Percentiles rank a stretch among this genome's conserved stretches.
These are phyloP conservation scores for Alectoris magna DNA, from an alignment of 2,797 vertebrate genomes.

Conservation along the genomic window DNA sequence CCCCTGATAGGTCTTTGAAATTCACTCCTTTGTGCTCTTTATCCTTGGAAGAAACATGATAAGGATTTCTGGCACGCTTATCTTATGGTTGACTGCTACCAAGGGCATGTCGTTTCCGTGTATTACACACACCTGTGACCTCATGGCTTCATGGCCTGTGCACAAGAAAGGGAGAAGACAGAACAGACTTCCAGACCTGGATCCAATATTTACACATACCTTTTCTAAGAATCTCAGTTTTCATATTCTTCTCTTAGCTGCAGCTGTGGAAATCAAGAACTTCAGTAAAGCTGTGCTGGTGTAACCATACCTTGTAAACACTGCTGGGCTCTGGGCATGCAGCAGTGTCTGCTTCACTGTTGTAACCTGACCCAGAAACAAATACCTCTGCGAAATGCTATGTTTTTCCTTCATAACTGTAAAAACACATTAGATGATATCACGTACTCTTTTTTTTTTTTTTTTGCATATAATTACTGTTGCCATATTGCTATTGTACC, in stretches of 20 bases:
- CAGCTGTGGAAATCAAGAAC: neutral
- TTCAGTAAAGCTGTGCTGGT: neutral
- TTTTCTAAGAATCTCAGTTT: neutral
- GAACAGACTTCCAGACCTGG: neutral
- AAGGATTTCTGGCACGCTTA: neutral
- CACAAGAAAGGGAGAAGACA: neutral
- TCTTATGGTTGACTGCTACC: neutral
- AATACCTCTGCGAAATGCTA: neutral
- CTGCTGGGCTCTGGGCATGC: neutral
- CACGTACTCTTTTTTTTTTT: neutral
- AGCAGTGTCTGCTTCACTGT: neutral
- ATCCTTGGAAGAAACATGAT: neutral
- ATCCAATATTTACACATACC: neutral
- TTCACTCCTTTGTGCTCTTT: neutral
- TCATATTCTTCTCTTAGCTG: neutral
- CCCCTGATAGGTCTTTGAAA: neutral
- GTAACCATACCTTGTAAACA: neutral
- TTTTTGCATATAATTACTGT: neutral
- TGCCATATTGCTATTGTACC: neutral
- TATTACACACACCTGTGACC: neutral
- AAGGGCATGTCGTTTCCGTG: neutral
- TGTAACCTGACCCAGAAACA: neutral
- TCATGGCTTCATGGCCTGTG: neutral
- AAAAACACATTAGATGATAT: neutral
- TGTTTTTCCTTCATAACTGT: neutral